Percentiles rank a stretch among this genome's conserved stretches.
phyloP scores from a whole-genome alignment of 2,797 vertebrate species.

The Amblyraja radiata region DNA sequence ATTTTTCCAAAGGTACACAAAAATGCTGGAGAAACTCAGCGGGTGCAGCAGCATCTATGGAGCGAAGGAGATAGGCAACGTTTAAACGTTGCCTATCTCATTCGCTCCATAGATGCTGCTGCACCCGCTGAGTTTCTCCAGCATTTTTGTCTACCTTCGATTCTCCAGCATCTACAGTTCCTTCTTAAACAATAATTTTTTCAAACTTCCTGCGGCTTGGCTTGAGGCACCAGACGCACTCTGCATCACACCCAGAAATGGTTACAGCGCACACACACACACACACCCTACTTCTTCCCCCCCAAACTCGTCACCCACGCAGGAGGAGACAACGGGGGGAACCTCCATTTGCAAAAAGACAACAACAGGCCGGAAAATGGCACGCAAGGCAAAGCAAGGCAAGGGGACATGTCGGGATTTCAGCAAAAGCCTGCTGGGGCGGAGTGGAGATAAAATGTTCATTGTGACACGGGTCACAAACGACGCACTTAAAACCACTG shows the following conservation, averaged over 20 bases:
- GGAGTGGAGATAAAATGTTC: background rate
- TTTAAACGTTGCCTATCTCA: too few relatives aligned
- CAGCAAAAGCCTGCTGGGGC: background rate
- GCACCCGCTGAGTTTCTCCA: too few relatives aligned
- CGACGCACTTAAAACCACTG: background rate
- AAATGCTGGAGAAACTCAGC: too few relatives aligned
- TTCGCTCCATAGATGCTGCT: too few relatives aligned
- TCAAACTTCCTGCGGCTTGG: background rate
- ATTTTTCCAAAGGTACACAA: background rate
- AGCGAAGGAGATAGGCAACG: too few relatives aligned
- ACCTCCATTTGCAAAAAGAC: slow-evolving; percentile 8
- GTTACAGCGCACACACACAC: too few relatives aligned
- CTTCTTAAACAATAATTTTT: too few relatives aligned
- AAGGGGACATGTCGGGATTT: background rate
- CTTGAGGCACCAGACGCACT: background rate
- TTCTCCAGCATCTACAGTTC: too few relatives aligned
- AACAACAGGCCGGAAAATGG: background rate
- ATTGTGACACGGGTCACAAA: background rate
- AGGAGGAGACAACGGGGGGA: background rate
- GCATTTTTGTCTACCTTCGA: too few relatives aligned
- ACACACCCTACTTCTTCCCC: too few relatives aligned
- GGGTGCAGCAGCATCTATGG: too few relatives aligned
- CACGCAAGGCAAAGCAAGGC: background rate
- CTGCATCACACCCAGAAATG: too few relatives aligned
- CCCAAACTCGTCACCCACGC: slow-evolving; percentile 13